A percentile compares a stretch with the other conserved stretches of the same genome.
Conservation (phyloP, 1,140 invertebrate species). For the Idris sp. region DNA sequence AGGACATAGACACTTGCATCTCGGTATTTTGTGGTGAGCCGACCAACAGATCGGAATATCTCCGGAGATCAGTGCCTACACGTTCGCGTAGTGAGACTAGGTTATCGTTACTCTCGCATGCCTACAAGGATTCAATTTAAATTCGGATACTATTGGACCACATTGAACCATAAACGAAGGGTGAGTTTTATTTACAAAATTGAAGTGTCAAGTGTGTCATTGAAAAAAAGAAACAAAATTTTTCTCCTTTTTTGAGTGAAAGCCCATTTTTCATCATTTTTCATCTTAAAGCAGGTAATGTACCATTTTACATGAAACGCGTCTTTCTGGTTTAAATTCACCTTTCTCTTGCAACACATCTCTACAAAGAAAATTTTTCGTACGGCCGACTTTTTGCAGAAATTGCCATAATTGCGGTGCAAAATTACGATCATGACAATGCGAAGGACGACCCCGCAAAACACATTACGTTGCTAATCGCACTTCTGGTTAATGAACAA, state of each 20-base stretch:
- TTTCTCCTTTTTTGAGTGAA: conserved; percentile 11
- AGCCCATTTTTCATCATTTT: conserved; percentile 1
- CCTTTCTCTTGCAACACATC: conserved; percentile 10
- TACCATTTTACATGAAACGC: conserved; percentile 11
- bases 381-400: conserved; percentile 22
- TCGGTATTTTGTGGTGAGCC: conserved; percentile 73
- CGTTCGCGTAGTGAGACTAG: conserved; percentile 56
- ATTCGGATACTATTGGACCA: conserved; percentile 12
- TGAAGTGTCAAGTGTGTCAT: too few species aligned
- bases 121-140: conserved; percentile 31
- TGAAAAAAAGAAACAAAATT: not conserved
- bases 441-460: conserved; percentile 42
- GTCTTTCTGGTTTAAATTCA: conserved; percentile 3
- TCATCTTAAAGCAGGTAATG: conserved; percentile 2
- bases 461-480: conserved; percentile 23
- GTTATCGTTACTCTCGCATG: conserved; percentile 26
- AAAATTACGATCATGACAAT: conserved; percentile 37
- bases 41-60: conserved; percentile 66
- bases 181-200: too few species aligned
- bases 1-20: conserved; percentile 74
- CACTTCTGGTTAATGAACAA: conserved; percentile 3
- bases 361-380: conserved; percentile 17
- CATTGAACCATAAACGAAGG: too few species aligned
- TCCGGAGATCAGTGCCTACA: conserved; percentile 50
- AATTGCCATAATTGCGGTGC: conserved; percentile 41